Evolutionary conservation across 2,797 vertebrate species (phyloP).

Genomic region (Petrocephalus sullivani): DNA sequence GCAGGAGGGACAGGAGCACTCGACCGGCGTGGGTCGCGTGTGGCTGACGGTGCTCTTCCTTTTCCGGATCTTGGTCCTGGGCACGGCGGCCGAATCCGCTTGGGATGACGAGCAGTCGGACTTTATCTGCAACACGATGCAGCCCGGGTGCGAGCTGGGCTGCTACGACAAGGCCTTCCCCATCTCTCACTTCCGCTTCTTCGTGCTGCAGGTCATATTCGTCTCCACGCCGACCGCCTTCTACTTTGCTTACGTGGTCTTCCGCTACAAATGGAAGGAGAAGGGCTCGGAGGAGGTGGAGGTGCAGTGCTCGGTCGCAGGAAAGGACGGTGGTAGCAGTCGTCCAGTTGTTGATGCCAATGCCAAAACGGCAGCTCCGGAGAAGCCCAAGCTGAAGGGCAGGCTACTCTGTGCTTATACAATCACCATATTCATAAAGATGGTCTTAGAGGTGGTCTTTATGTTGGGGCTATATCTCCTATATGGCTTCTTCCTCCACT

Average conservation of each 20-base stretch:
- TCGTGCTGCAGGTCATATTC: slow-evolving; percentile 72
- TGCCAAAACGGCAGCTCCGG: slow-evolving; percentile 26
- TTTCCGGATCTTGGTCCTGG: slow-evolving; percentile 70
- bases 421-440: slow-evolving; percentile 62
- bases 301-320: neutral
- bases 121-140: slow-evolving; percentile 70
- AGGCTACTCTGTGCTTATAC: slow-evolving; percentile 61
- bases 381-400: slow-evolving; percentile 58
- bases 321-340: slow-evolving; percentile 2
- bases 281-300: slow-evolving; percentile 25
- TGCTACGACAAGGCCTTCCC: slow-evolving; percentile 79
- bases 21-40: slow-evolving; percentile 66
- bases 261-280: slow-evolving; percentile 31
- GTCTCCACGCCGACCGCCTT: slow-evolving; percentile 74
- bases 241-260: slow-evolving; percentile 68
- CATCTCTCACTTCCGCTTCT: slow-evolving; percentile 76
- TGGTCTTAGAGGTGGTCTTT: slow-evolving; percentile 65
- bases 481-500: slow-evolving; percentile 64
- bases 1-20: slow-evolving; percentile 73
- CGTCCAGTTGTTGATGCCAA: slow-evolving; percentile 20
- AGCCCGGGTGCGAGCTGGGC: slow-evolving; percentile 66
- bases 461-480: slow-evolving; percentile 67
- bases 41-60: slow-evolving; percentile 77
- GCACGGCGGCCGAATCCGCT: slow-evolving; percentile 66
- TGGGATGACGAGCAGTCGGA: slow-evolving; percentile 73